Conservation (phyloP, 2,888 invertebrate species). For the Philopedon plagiatum region DNA sequence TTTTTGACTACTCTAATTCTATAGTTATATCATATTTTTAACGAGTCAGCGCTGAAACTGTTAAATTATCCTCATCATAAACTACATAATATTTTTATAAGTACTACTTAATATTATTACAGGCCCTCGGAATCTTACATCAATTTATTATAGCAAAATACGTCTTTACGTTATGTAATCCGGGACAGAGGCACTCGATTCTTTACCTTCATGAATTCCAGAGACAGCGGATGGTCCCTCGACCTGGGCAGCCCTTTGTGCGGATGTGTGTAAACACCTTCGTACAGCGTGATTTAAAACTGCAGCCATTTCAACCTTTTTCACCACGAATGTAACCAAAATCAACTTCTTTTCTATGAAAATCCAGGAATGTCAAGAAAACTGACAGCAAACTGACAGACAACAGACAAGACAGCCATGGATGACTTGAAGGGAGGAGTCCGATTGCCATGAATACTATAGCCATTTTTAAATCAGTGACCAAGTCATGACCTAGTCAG, state of each 20-base stretch:
- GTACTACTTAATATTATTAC: too few species aligned
- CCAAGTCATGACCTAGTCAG: too few species aligned
- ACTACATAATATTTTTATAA: too few species aligned
- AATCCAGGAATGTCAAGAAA: not conserved
- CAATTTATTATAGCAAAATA: too few species aligned
- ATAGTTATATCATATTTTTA: too few species aligned
- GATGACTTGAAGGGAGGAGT: too few species aligned
- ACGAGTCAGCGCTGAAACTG: too few species aligned
- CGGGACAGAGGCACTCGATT: not conserved
- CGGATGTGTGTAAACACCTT: slow-evolving; percentile 70
- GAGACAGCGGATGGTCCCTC: slow-evolving; percentile 67
- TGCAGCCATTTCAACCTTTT: slow-evolving; percentile 64
- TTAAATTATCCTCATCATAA: too few species aligned
- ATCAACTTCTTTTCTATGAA: not conserved
- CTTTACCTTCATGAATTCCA: slow-evolving; percentile 67
- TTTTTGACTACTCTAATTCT: too few species aligned
- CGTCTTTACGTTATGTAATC: not conserved
- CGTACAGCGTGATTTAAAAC: slow-evolving; percentile 68
- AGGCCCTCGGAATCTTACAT: not conserved
- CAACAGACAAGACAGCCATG: too few species aligned
- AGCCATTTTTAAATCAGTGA: too few species aligned
- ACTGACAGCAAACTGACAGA: not conserved
- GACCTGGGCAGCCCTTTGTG: slow-evolving; percentile 64
- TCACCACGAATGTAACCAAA: not conserved
- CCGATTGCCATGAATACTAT: too few species aligned